These are phyloP conservation scores for Zaprionus ghesquierei DNA, from an alignment of 1,140 invertebrate species.

Conservation along the genomic window DNA sequence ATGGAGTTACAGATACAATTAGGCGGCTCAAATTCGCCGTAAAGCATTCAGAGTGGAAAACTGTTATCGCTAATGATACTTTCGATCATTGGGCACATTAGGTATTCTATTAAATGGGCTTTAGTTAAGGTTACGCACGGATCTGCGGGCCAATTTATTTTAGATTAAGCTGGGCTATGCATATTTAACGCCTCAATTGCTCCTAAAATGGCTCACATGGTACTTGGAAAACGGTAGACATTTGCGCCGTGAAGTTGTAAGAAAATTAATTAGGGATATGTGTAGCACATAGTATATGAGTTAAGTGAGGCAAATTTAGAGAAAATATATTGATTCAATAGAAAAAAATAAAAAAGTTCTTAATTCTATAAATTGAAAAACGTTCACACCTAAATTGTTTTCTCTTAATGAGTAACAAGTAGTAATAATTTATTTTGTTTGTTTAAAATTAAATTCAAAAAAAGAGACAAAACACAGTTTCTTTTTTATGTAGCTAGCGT, in stretches of 20 bases:
- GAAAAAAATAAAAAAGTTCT: too few species aligned
- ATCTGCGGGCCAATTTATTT: not conserved
- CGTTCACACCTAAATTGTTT: too few species aligned
- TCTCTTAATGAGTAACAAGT: too few species aligned
- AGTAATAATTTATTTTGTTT: too few species aligned
- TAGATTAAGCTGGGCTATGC: not conserved
- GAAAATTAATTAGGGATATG: not conserved
- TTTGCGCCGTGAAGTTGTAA: too few species aligned
- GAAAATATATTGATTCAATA: too few species aligned
- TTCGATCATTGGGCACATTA: not conserved
- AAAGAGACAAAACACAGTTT: too few species aligned
- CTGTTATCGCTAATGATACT: constrained; percentile 6
- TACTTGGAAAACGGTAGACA: not conserved
- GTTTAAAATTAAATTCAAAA: too few species aligned
- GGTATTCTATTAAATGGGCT: not conserved
- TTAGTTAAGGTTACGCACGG: not conserved
- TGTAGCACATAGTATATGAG: too few species aligned
- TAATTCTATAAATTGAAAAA: too few species aligned
- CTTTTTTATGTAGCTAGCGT: too few species aligned
- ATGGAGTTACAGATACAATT: constrained; percentile 11
- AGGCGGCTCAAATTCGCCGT: not conserved
- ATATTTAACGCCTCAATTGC: not conserved
- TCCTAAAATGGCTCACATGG: not conserved
- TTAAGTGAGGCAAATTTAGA: too few species aligned
- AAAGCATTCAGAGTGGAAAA: not conserved